Evolutionary conservation across 1,140 invertebrate species (phyloP).

Genomic region (fruit fly (Drosophila melanogaster)): Release_6_plus_ISO1_MT NT_037436.4:9038501-9039000

Average conservation of each 20-base stretch:
- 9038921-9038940: neutral
- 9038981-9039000: constrained; percentile 68
- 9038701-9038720: constrained; percentile 53
- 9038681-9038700: constrained; percentile 42
- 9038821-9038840: constrained; percentile 69
- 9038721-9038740: constrained; percentile 68
- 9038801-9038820: constrained; percentile 65
- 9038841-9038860: constrained; percentile 14
- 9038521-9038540: constrained; percentile 66
- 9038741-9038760: constrained; percentile 79
- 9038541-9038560: constrained; percentile 21
- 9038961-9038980: constrained; percentile 45
- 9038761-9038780: constrained; percentile 46
- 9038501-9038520: constrained; percentile 69
- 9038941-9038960: neutral
- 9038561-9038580: constrained; percentile 76
- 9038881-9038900: neutral
- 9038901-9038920: constrained; percentile 30
- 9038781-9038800: constrained; percentile 61
- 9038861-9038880: constrained; percentile 59
- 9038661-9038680: constrained; percentile 22
- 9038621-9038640: constrained; percentile 25
- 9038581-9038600: constrained; percentile 83
- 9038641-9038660: constrained; percentile 69
- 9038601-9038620: constrained; percentile 79